phyloP scores from a whole-genome alignment of 2,888 invertebrate species.

The Lepidocyrtoides sp. region DNA sequence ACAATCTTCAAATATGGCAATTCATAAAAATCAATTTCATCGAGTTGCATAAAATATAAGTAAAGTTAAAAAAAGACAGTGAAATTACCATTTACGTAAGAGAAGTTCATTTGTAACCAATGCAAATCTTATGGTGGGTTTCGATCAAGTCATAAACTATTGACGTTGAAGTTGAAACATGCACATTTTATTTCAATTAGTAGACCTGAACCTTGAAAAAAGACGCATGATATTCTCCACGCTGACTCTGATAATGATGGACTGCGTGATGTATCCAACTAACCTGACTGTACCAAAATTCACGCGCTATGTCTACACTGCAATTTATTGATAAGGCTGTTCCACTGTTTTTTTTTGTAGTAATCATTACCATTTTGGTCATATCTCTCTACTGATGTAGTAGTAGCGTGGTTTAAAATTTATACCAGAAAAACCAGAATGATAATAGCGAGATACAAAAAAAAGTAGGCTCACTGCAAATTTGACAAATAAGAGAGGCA shows the following conservation, averaged over 20 bases:
- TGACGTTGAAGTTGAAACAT: background rate
- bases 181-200: slow-evolving; percentile 5
- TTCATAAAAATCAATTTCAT: too few species aligned
- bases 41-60: too few species aligned
- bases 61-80: too few species aligned
- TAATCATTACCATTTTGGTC: background rate
- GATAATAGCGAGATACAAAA: background rate
- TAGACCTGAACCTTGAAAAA: background rate
- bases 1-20: too few species aligned
- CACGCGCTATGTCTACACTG: background rate
- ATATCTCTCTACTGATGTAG: background rate
- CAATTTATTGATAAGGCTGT: background rate
- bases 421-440: background rate
- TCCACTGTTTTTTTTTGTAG: background rate
- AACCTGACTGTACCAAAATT: too few species aligned
- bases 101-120: too few species aligned
- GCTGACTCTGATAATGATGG: background rate
- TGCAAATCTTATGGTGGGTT: too few species aligned
- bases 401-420: background rate
- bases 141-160: too few species aligned
- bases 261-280: background rate
- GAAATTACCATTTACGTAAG: too few species aligned
- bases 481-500: too few species aligned
- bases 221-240: too few species aligned
- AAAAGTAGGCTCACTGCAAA: background rate